Evolutionary conservation across 2,113 vertebrate genomes (phyloP).

Genomic region (Zosterops japonicus): DNA sequence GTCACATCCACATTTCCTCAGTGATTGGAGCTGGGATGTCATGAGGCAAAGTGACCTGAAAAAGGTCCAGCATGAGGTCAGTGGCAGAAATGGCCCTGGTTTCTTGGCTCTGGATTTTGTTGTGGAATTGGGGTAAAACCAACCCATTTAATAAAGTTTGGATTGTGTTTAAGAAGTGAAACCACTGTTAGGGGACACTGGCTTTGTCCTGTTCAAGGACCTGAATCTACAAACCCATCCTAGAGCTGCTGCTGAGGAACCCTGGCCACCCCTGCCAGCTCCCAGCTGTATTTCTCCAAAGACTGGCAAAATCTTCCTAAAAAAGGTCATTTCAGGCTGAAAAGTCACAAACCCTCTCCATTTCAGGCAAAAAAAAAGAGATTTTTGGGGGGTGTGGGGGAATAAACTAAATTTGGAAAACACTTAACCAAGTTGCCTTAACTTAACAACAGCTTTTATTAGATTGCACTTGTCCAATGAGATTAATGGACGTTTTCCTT

Average conservation of each 20-base stretch:
- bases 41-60: background rate
- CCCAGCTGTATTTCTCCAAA: background rate
- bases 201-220: background rate
- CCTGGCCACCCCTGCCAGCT: background rate
- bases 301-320: background rate
- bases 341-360: background rate
- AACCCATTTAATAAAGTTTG: accelerated
- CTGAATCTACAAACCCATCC: background rate
- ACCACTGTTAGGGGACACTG: background rate
- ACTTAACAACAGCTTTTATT: slow-evolving; percentile 68
- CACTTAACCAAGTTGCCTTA: slow-evolving; percentile 20
- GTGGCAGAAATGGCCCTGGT: background rate
- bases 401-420: slow-evolving; percentile 51
- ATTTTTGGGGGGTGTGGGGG: background rate
- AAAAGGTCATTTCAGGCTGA: background rate
- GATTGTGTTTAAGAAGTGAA: background rate
- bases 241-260: background rate
- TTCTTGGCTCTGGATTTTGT: background rate
- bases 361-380: background rate
- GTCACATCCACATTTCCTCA: background rate
- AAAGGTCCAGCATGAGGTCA: background rate
- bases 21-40: background rate
- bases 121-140: background rate
- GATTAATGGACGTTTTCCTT: slow-evolving; percentile 75
- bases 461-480: slow-evolving; percentile 62